Base-by-base conservation (phyloP, 2,113 vertebrate genomes). In the Periophthalmus modestus region DNA sequence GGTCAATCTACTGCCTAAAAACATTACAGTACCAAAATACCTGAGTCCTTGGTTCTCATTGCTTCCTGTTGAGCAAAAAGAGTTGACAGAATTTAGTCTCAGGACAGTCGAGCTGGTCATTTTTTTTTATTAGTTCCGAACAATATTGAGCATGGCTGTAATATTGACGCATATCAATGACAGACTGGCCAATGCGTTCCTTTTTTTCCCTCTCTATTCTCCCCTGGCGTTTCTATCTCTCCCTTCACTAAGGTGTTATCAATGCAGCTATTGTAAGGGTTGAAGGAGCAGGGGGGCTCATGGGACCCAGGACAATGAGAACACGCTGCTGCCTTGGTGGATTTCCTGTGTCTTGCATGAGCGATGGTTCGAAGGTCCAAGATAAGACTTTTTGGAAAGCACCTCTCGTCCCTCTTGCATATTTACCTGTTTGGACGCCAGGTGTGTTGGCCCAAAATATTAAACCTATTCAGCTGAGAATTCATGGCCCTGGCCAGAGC, bases 271-370 rank as follows among this genome's bases (percentile, higher is more conserved):
- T 81, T 91, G 85, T 91, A 77, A 62, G 67, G 74, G 72, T 76
- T 84, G 76, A 90, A 91, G 85, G 80, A 88, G 79, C 75, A 39
- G 81, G 63, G 77, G 79, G 76, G 69, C 87, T 87, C 82, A 69
- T 71, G 80, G 85, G 79, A 87, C 86, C 80, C 74, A 34, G 81
- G 62, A 89, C 85, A 90, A 89, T 84, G 82, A 85, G 67, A 85
- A 86, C 86, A 90, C 85, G 84, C 85, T 68, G 69, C 68, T 70
- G 73, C 74, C 72, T 79, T 71, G 34, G 48, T 80, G 74, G 72
- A 84, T 75, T 85, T 75, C 76, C 66, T 71, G 69, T 79, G 67
- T 77, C 43, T 82, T 73, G 65, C 52, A 68, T 54, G 69, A 24
- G 78, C 12, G 4, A 19, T 84, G 69, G 77, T 82, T 62, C 61